A percentile compares a stretch with the other conserved stretches of the same genome.
Conservation (phyloP, 2,888 invertebrate genomes). For the Odontocerum albicorne region DNA sequence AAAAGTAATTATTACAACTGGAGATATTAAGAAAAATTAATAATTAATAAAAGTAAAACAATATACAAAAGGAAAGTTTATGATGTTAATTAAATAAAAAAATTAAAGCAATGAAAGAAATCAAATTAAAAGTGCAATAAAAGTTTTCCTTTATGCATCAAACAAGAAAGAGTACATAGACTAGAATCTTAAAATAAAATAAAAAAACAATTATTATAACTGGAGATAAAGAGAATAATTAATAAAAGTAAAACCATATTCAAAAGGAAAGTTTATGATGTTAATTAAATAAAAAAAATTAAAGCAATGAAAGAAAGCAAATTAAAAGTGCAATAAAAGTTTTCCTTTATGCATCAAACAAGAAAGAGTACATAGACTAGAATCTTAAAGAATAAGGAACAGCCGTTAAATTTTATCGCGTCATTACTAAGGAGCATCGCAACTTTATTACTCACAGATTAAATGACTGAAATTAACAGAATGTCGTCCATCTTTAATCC, state of each 20-base stretch:
- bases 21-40: too few species aligned
- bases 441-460: conserved; percentile 2
- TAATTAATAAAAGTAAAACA: too few species aligned
- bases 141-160: background rate
- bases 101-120: background rate
- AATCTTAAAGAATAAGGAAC: background rate
- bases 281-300: too few species aligned
- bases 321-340: conserved; percentile 6
- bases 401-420: conserved; percentile 2
- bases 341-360: background rate
- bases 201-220: too few species aligned
- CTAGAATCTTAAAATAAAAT: background rate
- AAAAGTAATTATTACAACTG: too few species aligned
- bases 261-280: too few species aligned
- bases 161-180: background rate
- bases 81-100: too few species aligned
- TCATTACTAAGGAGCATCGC: conserved; percentile 1
- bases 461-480: background rate
- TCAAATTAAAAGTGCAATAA: conserved; percentile 1
- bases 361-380: background rate
- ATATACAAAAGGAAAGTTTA: too few species aligned
- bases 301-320: background rate
- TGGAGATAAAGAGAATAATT: too few species aligned
- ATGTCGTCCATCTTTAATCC: background rate
- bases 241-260: too few species aligned